A percentile compares a stretch with the other conserved stretches of the same genome.
phyloP scores from a whole-genome alignment of 53 echinoderm and acorn worm genomes.

The Glandiceps talaboti region DNA sequence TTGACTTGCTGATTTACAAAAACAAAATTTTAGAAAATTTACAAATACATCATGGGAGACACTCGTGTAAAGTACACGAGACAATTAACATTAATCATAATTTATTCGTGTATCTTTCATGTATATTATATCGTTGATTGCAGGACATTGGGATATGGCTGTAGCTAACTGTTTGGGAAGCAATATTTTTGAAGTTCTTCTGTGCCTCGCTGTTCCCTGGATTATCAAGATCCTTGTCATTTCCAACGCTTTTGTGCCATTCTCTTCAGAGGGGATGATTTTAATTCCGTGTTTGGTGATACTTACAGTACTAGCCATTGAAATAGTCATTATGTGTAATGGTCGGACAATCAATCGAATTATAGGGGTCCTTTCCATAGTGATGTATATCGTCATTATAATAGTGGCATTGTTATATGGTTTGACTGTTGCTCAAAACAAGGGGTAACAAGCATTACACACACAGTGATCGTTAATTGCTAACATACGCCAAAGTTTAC shows the following conservation, averaged over 20 bases:
- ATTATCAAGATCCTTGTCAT: neutral
- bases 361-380: constrained; percentile 51
- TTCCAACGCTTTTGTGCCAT: constrained; percentile 4
- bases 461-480: too few species aligned
- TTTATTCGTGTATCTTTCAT: too few species aligned
- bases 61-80: too few species aligned
- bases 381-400: constrained; percentile 39
- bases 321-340: constrained; percentile 50
- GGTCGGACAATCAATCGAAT: constrained; percentile 63
- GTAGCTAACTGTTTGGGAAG: neutral
- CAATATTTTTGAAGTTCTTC: neutral
- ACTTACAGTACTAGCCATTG: constrained; percentile 42
- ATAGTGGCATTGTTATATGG: neutral
- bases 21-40: too few species aligned
- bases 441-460: too few species aligned
- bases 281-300: constrained; percentile 52
- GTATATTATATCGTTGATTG: too few species aligned
- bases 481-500: too few species aligned
- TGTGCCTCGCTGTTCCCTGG: neutral
- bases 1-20: too few species aligned
- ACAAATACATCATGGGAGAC: too few species aligned
- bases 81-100: too few species aligned
- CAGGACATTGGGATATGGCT: neutral
- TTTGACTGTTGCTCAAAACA: neutral
- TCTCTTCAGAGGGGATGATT: constrained; percentile 42